These are phyloP conservation scores for Chinchilla lanigera DNA, from an alignment of 2,113 vertebrate species.

Conservation along the genomic window DNA sequence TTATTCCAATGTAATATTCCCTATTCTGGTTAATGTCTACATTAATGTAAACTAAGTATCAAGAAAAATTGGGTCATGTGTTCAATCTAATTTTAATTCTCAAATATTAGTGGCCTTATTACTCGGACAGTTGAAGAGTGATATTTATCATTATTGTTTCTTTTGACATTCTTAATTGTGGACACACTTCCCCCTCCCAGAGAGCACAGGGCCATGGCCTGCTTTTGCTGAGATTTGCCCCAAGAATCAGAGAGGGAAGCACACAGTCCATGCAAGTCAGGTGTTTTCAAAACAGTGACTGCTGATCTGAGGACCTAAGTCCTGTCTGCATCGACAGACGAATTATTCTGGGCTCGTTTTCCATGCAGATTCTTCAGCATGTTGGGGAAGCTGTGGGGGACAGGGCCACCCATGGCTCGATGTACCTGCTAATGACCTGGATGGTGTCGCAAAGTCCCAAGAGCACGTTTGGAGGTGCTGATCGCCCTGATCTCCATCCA, in stretches of 20 bases:
- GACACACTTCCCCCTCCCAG: not conserved
- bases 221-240: not conserved
- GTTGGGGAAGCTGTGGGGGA: not conserved
- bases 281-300: not conserved
- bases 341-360: not conserved
- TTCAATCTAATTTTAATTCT: not conserved
- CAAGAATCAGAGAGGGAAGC: not conserved
- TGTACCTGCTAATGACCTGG: not conserved
- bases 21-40: not conserved
- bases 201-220: not conserved
- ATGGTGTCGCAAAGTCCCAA: not conserved
- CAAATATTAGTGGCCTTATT: not conserved
- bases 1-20: not conserved
- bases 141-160: not conserved
- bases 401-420: not conserved
- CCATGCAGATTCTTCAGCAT: not conserved
- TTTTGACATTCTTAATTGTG: not conserved
- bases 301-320: not conserved
- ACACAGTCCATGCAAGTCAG: not conserved
- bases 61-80: not conserved
- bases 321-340: not conserved
- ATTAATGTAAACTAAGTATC: not conserved
- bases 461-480: not conserved
- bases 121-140: not conserved
- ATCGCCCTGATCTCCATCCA: not conserved